Evolutionary conservation across 2,797 vertebrate species (phyloP).

Genomic region (Sciurus carolinensis): DNA sequence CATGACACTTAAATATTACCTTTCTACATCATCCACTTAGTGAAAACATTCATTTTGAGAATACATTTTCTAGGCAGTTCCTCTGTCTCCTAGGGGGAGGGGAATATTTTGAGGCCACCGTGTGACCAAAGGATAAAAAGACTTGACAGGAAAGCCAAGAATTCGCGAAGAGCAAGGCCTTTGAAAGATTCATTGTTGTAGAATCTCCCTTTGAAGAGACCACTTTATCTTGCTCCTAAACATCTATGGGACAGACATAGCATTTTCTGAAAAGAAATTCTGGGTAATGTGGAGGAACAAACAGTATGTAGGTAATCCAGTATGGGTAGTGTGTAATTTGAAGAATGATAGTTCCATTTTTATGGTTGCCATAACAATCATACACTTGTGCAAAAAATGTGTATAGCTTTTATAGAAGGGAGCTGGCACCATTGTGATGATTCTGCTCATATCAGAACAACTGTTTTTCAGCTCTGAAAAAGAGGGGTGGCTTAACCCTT

Average conservation of each 20-base stretch:
- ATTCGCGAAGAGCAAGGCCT: slow-evolving; percentile 82
- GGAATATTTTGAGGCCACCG: slow-evolving; percentile 84
- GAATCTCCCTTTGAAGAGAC: slow-evolving; percentile 80
- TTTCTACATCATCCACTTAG: slow-evolving; percentile 63
- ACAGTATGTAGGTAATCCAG: slow-evolving; percentile 18
- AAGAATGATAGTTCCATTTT: slow-evolving; percentile 87
- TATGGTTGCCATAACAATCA: slow-evolving; percentile 88
- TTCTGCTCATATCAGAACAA: slow-evolving; percentile 86
- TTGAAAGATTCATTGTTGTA: slow-evolving; percentile 82
- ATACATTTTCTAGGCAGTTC: slow-evolving; percentile 82
- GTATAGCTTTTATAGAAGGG: slow-evolving; percentile 82
- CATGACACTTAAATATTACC: slow-evolving; percentile 66
- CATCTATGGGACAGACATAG: slow-evolving; percentile 79
- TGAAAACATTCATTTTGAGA: slow-evolving; percentile 82
- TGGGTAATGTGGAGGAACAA: slow-evolving; percentile 75
- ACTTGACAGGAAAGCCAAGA: slow-evolving; percentile 78
- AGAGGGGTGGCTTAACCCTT: slow-evolving; percentile 84
- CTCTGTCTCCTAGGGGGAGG: slow-evolving; percentile 68
- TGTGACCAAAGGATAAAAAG: slow-evolving; percentile 83
- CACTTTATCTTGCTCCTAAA: slow-evolving; percentile 83
- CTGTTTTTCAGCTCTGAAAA: slow-evolving; percentile 88
- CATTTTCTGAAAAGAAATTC: slow-evolving; percentile 83
- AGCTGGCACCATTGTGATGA: slow-evolving; percentile 85
- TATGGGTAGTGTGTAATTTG: slow-evolving; percentile 82
- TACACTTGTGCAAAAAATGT: slow-evolving; percentile 87